Base-by-base conservation (phyloP, 2,113 vertebrate species). In the Myiagra hebetior region DNA sequence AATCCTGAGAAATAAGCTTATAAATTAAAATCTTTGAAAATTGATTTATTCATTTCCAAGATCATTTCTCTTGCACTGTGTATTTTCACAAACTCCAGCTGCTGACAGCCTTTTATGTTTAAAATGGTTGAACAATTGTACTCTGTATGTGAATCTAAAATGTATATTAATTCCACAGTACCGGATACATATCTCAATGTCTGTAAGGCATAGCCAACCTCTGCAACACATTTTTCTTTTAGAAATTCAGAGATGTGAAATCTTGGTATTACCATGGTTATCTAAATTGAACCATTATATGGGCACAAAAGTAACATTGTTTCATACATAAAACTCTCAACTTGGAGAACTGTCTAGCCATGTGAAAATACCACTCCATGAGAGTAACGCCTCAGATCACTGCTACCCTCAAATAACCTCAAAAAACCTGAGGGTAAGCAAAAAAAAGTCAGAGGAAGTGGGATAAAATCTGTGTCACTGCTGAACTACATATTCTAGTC, bases 11-110 rank as follows among this genome's bases (percentile, higher is more conserved):
- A 86, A 72, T 49, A 68, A 62, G 65, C 86, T 97, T 88, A 92
- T 93, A 94, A 97, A 96, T 77, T 76, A 83, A 91, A 77, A 89
- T 77, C 33, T 92, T 86, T 68, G 50, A 87, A 93, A 96, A 89
- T 8, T 72, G 39, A 78, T 84, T 93, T 81, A 62, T 96, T 91
- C 10, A 11, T 93, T 96, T 92, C 83, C 81, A 91, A 97, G 82
- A 78, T 79, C 33, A 81, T 79, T 95, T 78, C 22, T 85, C 50
- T 69, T 87, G 70, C 59, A 70, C 30, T 74, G 75, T 4, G 3
- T 53, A 74, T 88, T 96, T 96, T 91, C 83, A 87, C 33, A 60
- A 81, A 85, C 77, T 87, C 65, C 75, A 76, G 81, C 90, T 85
- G 83, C 74, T 93, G 57, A 91, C 75, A 63, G 65, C 23, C 49